Base-by-base conservation (phyloP, 2,888 invertebrate species). In the Rotaria sp. region DNA sequence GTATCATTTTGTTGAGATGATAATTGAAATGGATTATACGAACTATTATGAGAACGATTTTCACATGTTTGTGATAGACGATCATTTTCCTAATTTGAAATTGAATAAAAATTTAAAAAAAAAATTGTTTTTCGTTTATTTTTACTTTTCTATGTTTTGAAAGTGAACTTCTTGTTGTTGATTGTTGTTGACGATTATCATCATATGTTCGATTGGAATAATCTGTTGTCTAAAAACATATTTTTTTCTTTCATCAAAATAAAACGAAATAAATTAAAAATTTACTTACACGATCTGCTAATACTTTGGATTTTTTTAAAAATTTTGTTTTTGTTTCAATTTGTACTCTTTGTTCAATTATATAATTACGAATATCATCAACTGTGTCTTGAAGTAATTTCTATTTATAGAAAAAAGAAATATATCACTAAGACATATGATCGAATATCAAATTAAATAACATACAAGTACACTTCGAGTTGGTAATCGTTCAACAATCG, bases 321-420 rank as follows among this genome's bases (percentile, higher is more conserved):
- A 80, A 35, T 45, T 38, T 80, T 41, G 80, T 45, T 80, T 80
- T 41, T 45, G 41, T 80, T 80, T 80, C 80, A 45, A 80, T 13
- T 80, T 41, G 41, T 11, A 80, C 26, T 80, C 45, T 41, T 45
- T 80, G 80, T 80, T 80, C 45, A 45, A 41, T 4, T 26, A 80
- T 26, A 45, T 80, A 45, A 41, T 80, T 24, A 45, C 45, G 41
- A 45, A 80, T n/a, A 26, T 80, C 80, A 11, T 80, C 80, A 15
- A 80, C 41, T 3, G 41, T 80, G 13, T 45, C 35, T 26, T 45
- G 80, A 26, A 80, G 45, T 18, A 45, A 45, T 80, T 80, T 80
- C 80, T 80, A 80, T n/a, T n/a, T 8, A 67, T 30, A 35, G 24
- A n/a, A 67, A n/a, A 24, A 30, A 11, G 11, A 30, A 35, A 24